These are phyloP conservation scores for Drosophila lowei DNA, from an alignment of 1,140 invertebrate species.

Conservation along the genomic window DNA sequence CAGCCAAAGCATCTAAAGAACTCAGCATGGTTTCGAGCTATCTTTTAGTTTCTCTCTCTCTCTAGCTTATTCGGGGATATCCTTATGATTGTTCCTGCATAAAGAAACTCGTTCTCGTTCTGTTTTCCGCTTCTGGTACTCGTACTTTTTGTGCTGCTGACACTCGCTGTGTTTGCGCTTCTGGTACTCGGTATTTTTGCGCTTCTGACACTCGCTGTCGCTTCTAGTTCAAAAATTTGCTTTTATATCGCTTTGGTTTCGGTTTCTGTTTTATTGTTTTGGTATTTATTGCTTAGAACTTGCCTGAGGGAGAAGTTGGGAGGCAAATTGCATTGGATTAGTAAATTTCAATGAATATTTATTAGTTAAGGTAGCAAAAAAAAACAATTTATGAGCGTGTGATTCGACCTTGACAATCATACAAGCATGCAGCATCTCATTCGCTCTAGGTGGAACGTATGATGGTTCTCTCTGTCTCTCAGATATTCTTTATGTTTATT, in stretches of 20 bases:
- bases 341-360: slow-evolving; percentile 54
- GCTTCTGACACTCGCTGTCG: not conserved
- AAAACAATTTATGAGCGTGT: slow-evolving; percentile 5
- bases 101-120: not conserved
- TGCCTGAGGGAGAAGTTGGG: slow-evolving; percentile 71
- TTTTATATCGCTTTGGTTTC: slow-evolving; percentile 11
- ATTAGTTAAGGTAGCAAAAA: slow-evolving; percentile 36
- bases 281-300: slow-evolving; percentile 37
- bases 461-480: not conserved
- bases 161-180: too few relatives aligned
- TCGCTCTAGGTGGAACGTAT: not conserved
- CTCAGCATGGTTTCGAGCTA: slow-evolving; percentile 86
- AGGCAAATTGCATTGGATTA: slow-evolving; percentile 73
- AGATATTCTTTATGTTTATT: slow-evolving; percentile 49
- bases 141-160: too few relatives aligned
- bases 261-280: slow-evolving; percentile 5
- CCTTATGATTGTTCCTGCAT: not conserved
- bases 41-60: not conserved
- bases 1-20: slow-evolving; percentile 90
- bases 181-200: not conserved
- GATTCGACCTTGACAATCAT: slow-evolving; percentile 50
- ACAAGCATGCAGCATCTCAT: slow-evolving; percentile 1
- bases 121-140: not conserved
- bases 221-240: not conserved
- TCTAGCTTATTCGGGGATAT: not conserved